phyloP scores from a whole-genome alignment of 2,888 invertebrate species.

The Bhutanitis thaidina region DNA sequence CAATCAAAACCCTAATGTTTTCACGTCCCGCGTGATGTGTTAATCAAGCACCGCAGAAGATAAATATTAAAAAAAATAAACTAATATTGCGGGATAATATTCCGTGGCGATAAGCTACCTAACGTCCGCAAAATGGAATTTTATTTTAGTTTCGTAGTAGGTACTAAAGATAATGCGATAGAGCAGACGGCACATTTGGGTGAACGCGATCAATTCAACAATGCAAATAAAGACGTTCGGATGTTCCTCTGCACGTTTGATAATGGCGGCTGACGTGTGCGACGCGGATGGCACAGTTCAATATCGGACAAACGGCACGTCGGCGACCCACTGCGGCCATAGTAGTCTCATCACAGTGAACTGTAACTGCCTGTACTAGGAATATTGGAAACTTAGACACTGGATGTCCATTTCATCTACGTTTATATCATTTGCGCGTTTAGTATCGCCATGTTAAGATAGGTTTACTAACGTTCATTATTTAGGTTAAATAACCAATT shows the following conservation, averaged over 20 bases:
- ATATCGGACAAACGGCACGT: conserved; percentile 48
- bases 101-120: too few relatives aligned
- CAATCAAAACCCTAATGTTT: too few relatives aligned
- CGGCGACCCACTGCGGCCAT: conserved; percentile 58
- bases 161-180: neutral
- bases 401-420: neutral
- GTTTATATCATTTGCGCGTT: neutral
- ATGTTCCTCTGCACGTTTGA: conserved; percentile 9
- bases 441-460: neutral
- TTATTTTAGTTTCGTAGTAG: too few relatives aligned
- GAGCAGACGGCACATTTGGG: conserved; percentile 22
- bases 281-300: conserved; percentile 35
- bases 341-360: conserved; percentile 36
- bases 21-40: too few relatives aligned
- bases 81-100: too few relatives aligned
- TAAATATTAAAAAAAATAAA: too few relatives aligned
- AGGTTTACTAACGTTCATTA: too few relatives aligned
- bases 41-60: too few relatives aligned
- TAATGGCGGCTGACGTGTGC: conserved; percentile 33
- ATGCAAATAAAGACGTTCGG: conserved; percentile 27
- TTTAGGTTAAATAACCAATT: too few relatives aligned
- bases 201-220: conserved; percentile 15
- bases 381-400: conserved; percentile 8
- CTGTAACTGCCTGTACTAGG: conserved; percentile 37
- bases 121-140: too few relatives aligned